Evolutionary conservation across 2,797 vertebrate species (phyloP), one percentile per base, ranked within the genome.

Genomic region (Falco peregrinus): DNA sequence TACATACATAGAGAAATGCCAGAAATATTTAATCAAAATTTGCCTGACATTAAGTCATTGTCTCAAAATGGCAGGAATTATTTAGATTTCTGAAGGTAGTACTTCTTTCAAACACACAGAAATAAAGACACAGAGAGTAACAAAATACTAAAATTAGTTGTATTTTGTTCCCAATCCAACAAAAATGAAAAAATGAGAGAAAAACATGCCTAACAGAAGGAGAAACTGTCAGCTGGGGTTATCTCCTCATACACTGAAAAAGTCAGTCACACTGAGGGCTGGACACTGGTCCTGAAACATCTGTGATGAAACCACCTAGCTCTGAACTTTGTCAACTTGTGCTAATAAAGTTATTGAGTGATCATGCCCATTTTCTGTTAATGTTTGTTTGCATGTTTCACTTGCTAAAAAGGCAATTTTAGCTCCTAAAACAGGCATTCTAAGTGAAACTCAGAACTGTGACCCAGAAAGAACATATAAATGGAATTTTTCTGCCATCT

Each of bases 401-500:
- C 71, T 93, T 16, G 2, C n/a, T 87, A 68, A 84, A 95, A 85
- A 84, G 37, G 41, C 51, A 89, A 60, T 87, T 96, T 91, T 74
- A 89, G 48, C 25, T 92, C 41, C 47, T 59, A 53, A 87, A 94
- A 59, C 35, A 76, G 11, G 26, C 64, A 78, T 85, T 89, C 43
- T 54, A 90, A 84, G 47, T 26, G 28, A 92, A 95, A 90, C 43
- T 89, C 57, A 87, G 69, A 93, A 92, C 71, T 87, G 57, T 93
- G 83, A 95, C 90, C 76, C 5, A 7, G 69, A 92, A 95, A 95
- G 59, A 93, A 91, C 77, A 84, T 47, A 76, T 26, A 92, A 95
- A 92, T 60, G 59, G 73, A 83, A 93, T 84, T 95, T 95, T 93
- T 69, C 64, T 91, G 84, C 90, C 83, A 94, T 84, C 25, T 90